Evolutionary conservation across 1,140 invertebrate genomes (phyloP).

Genomic region (Chelonus insularis): DNA sequence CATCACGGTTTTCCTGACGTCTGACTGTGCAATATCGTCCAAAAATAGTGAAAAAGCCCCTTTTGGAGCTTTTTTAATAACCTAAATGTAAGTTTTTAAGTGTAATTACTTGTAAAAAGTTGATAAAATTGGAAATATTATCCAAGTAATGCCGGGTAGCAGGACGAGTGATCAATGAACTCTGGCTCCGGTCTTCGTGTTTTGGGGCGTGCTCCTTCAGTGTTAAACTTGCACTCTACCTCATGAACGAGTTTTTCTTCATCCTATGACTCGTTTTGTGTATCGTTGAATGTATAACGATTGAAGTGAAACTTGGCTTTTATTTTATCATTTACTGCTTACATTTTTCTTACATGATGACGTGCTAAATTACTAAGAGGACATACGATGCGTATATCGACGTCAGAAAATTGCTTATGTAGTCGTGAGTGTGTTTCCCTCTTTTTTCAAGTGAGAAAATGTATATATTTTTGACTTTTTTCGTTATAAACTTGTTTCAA

Average conservation of each 20-base stretch:
- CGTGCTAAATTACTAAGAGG: too few relatives aligned
- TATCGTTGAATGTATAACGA: neutral
- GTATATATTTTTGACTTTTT: too few relatives aligned
- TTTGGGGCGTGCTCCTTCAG: conserved; percentile 41
- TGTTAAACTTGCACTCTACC: conserved; percentile 10
- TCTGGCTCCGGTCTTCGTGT: conserved; percentile 35
- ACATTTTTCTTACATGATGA: too few relatives aligned
- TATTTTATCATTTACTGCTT: too few relatives aligned
- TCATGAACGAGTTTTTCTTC: neutral
- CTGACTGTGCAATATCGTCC: conserved; percentile 9
- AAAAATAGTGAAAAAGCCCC: neutral
- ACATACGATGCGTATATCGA: too few relatives aligned
- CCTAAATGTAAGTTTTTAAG: neutral
- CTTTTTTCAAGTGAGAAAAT: too few relatives aligned
- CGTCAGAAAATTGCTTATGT: too few relatives aligned
- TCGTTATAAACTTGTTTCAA: too few relatives aligned
- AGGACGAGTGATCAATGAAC: conserved; percentile 49
- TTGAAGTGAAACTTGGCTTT: neutral
- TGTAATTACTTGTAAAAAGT: neutral
- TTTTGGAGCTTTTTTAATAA: neutral
- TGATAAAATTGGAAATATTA: neutral
- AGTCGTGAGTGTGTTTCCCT: too few relatives aligned
- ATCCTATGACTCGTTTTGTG: neutral
- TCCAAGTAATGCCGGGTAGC: conserved; percentile 21
- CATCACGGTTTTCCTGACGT: conserved; percentile 20